phyloP scores from a whole-genome alignment of 2,888 invertebrate genomes.

The Gymnoscelis rufifasciata region DNA sequence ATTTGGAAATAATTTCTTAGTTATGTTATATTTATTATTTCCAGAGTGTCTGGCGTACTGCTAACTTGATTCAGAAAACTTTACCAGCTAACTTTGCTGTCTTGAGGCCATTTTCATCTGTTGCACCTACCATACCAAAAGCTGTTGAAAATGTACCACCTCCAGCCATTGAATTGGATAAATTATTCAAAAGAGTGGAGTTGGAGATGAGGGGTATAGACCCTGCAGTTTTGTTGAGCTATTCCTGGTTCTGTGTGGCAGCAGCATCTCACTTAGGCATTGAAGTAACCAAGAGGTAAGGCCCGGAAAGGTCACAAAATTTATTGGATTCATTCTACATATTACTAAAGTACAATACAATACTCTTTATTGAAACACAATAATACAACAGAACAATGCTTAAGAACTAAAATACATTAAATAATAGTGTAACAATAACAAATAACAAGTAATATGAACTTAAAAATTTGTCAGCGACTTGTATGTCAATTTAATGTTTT shows the following conservation, averaged over 20 bases:
- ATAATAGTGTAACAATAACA: too few relatives aligned
- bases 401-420: too few relatives aligned
- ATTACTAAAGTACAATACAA: too few relatives aligned
- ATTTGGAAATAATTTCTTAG: background rate
- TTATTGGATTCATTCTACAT: too few relatives aligned
- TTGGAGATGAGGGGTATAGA: slow-evolving; percentile 94
- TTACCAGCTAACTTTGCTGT: slow-evolving; percentile 34
- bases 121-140: slow-evolving; percentile 35
- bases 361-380: too few relatives aligned
- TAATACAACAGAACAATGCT: too few relatives aligned
- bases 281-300: slow-evolving; percentile 84
- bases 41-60: slow-evolving; percentile 53
- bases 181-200: slow-evolving; percentile 89
- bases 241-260: slow-evolving; percentile 88
- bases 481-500: background rate
- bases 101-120: slow-evolving; percentile 42
- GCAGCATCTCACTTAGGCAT: slow-evolving; percentile 91
- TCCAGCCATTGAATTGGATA: slow-evolving; percentile 79
- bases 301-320: too few relatives aligned
- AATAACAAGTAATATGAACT: too few relatives aligned
- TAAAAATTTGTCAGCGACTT: too few relatives aligned
- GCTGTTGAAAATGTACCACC: slow-evolving; percentile 38
- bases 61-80: slow-evolving; percentile 40
- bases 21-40: slow-evolving; percentile 12
- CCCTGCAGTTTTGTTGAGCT: slow-evolving; percentile 91